Base-by-base conservation (phyloP, 2,888 invertebrate genomes). In the Agapostemon virescens region DNA sequence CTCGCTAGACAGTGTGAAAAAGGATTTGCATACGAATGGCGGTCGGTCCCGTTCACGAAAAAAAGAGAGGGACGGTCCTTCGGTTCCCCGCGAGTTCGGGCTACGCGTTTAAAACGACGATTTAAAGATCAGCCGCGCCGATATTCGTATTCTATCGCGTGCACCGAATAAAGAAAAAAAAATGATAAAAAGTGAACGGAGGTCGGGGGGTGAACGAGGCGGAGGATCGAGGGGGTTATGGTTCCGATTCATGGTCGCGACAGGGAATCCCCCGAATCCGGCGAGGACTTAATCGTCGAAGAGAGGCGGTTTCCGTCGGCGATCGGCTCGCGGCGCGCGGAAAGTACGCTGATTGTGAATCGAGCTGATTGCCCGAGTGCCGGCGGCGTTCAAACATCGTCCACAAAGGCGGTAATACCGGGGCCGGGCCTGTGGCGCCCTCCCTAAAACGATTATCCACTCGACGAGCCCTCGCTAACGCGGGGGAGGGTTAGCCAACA, bases 391-490 rank as follows among this genome's bases (percentile, higher is more conserved):
- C 90, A 90, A 91, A 91, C 91, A 91, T 89, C 88, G 86, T 86
- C 89, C 89, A 90, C 91, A 91, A 90, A 90, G 88, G 90, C 90
- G 89, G 89, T 90, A 91, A 91, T 91, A 89, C 90, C 85, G 82
- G 86, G 87, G 78, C 82, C 81, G 81, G 81, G 82, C 78, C 82
- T 26, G 76, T 75, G 84, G 87, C 88, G 89, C 89, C 90, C 88
- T 87, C 87, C 90, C 91, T 90, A 91, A 91, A 91, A 91, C 91
- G 91, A 91, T 91, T 91, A 91, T 91, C 91, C 90, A 91, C 91
- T 91, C 89, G 90, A 84, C 86, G 86, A 87, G 89, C 87, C 88
- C 88, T 89, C 87, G 87, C 85, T 15, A 15, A 55, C 83, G 81
- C 23, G 82, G 87, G 86, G 87, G 88, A 88, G 85, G 88, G 88